These are phyloP conservation scores for Channallabes apus DNA, from an alignment of 2,797 vertebrate genomes.

Conservation along the genomic window DNA sequence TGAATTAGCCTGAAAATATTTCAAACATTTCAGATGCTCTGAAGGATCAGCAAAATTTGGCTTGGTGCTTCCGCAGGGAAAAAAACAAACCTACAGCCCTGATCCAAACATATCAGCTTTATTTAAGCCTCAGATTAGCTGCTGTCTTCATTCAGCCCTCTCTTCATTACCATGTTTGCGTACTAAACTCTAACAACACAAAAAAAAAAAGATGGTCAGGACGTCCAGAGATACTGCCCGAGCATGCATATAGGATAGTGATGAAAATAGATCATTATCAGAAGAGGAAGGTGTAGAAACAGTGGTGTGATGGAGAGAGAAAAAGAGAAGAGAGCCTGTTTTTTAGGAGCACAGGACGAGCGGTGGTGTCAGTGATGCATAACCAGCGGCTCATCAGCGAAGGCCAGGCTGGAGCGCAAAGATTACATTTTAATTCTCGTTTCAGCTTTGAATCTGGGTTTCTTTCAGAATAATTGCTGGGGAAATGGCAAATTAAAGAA, in stretches of 20 bases:
- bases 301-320: background rate
- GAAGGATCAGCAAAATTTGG: background rate
- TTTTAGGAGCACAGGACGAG: background rate
- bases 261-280: constrained; percentile 37
- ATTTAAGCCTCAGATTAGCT: constrained; percentile 2
- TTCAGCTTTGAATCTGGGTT: constrained; percentile 41
- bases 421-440: constrained; percentile 52
- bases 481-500: constrained; percentile 30
- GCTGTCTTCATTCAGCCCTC: constrained; percentile 7
- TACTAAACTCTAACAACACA: background rate
- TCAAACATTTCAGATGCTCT: background rate
- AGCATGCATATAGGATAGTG: background rate
- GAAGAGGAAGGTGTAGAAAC: background rate
- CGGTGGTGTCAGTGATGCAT: constrained; percentile 46
- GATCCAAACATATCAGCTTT: background rate
- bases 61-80: background rate
- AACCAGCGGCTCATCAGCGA: constrained; percentile 43
- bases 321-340: background rate
- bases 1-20: background rate
- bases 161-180: background rate
- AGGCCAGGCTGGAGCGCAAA: constrained; percentile 40
- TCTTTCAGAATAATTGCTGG: constrained; percentile 52
- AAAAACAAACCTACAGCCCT: background rate
- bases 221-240: background rate
- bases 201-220: background rate